Evolutionary conservation across 1,140 invertebrate genomes (phyloP), one percentile per base, ranked within the genome.

Genomic region (Musca vetustissima): DNA sequence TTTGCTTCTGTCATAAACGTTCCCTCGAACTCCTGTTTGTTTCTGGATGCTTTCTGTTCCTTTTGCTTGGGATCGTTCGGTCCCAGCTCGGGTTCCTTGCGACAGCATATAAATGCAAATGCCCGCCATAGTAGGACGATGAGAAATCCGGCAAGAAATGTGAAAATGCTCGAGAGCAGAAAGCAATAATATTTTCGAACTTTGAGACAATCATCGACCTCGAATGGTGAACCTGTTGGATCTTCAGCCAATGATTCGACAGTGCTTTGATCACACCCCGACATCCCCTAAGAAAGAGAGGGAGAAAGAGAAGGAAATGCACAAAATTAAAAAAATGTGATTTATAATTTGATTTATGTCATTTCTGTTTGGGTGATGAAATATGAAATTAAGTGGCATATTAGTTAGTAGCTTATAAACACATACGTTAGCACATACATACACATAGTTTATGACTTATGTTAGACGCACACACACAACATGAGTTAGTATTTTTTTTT

Each of bases 1-100:
- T 99, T 99, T 80, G 97, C 97, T 89, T 98, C 96, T 81, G 96
- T 98, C 92, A 97, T 95, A 88, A 96, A 96, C 81, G 94, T 95
- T 73, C 93, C 93, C 85, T 95, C 93, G 88, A 94, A 94, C 88
- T 94, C 92, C 84, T 91, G 89, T 86, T 94, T 93, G 84, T 89
- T 88, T 74, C 92, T 88, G 83, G 89, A 91, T 82, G 90, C 90
- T 86, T 93, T 93, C 86, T 93, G 92, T 85, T 93, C 92, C 85
- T 93, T 94, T 85, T 93, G 92, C 84, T 93, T 92, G 81, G 92
- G 91, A 85, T 94, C 92, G 88, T 92, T 92, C 80, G 91, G 91
- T 75, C 89, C 86, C 79, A 92, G 88, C 79, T 93, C 91, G 72
- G 90, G 89, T 86, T 95, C 92, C 86, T 93, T 94, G 79, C 91